Evolutionary conservation across 2,888 invertebrate genomes (phyloP).

Genomic region (Eristalinus aeneus): DNA sequence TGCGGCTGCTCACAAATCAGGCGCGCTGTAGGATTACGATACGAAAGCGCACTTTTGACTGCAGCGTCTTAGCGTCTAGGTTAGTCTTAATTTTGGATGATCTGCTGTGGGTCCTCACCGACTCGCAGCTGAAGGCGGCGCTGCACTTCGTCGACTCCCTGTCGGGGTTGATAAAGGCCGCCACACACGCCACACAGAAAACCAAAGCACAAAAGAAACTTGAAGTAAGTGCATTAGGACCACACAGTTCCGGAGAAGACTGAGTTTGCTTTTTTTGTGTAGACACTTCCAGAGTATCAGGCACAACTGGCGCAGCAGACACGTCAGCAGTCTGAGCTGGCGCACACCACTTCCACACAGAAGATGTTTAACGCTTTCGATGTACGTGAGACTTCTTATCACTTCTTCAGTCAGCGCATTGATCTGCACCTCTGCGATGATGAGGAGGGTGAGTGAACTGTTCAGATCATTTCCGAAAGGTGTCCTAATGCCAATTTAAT

Average conservation of each 20-base stretch:
- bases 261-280: constrained; percentile 49
- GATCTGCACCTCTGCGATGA: constrained; percentile 99
- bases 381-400: constrained; percentile 98
- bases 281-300: constrained; percentile 87
- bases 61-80: constrained; percentile 94
- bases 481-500: constrained; percentile 32
- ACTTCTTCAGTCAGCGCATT: constrained; percentile 94
- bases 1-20: constrained; percentile 95
- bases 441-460: constrained; percentile 86
- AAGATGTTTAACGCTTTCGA: constrained; percentile 93
- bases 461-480: too few species aligned
- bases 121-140: constrained; percentile 96
- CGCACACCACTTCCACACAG: constrained; percentile 79
- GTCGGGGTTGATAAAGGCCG: constrained; percentile 90
- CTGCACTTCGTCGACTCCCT: constrained; percentile 93
- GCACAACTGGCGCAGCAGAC: constrained; percentile 86
- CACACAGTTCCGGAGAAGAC: constrained; percentile 15
- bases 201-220: constrained; percentile 93
- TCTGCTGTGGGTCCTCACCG: constrained; percentile 97
- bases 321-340: constrained; percentile 77
- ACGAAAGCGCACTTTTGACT: constrained; percentile 96
- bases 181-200: constrained; percentile 88
- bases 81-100: constrained; percentile 96
- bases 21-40: constrained; percentile 97
- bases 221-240: constrained; percentile 81